Evolutionary conservation across 2,113 vertebrate genomes (phyloP).

Genomic region (Sebastes schlegelii): DNA sequence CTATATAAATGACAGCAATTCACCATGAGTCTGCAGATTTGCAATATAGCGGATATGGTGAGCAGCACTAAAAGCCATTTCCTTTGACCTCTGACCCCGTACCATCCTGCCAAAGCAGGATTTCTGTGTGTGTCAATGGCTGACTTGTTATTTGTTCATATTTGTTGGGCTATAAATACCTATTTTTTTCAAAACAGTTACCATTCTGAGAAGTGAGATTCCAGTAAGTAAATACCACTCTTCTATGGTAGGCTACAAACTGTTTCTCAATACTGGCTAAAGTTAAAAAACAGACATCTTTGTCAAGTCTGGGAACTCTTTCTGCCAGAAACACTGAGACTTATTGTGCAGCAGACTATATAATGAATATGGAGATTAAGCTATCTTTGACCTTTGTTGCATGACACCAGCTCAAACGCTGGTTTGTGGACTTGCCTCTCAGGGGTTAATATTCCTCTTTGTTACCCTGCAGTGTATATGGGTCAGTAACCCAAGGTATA

Average conservation of each 20-base stretch:
- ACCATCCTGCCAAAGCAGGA: background rate
- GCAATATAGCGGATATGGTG: background rate
- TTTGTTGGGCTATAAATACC: conserved; percentile 49
- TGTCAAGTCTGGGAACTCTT: conserved; percentile 6
- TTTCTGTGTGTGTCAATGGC: conserved; percentile 15
- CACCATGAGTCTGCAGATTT: background rate
- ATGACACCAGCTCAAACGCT: background rate
- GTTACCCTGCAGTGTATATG: conserved; percentile 39
- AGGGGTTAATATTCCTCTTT: conserved; percentile 33
- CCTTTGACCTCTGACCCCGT: conserved; percentile 11
- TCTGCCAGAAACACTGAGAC: background rate
- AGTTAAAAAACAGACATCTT: conserved; percentile 18
- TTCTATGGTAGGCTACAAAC: conserved; percentile 13
- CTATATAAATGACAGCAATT: background rate
- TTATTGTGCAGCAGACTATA: background rate
- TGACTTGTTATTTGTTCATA: conserved; percentile 48
- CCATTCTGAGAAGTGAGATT: conserved; percentile 29
- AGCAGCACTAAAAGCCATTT: background rate
- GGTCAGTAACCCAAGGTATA: conserved; percentile 54
- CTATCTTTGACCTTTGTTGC: conserved; percentile 2
- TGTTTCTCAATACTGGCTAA: conserved; percentile 8
- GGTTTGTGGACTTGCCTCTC: background rate
- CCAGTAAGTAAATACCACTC: conserved; percentile 3
- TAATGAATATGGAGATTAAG: background rate
- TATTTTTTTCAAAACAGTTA: conserved; percentile 15